Base-by-base conservation (phyloP, 2,888 invertebrate species). In the Hypselothyrea guttata region DNA sequence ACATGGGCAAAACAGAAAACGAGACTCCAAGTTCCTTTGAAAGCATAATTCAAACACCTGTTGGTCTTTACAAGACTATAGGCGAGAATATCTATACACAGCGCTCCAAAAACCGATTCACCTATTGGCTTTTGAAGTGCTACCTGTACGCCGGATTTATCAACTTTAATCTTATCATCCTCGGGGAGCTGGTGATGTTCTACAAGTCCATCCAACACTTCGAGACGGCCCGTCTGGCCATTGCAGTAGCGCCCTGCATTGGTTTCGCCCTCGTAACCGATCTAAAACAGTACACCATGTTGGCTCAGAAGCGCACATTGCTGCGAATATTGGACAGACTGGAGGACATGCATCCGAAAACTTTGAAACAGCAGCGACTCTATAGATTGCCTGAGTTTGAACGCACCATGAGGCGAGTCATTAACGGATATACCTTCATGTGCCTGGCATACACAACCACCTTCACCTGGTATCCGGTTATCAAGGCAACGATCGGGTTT, bases 161-260 rank as follows among this genome's bases (percentile, higher is more conserved):
- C 0, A 88, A 88, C 48, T 86, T 88, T 34, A 84, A 86, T 51
- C 2, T 79, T 2, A 44, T 81, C 4, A 75, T 83, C n/a, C 27
- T 74, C 2, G 84, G 86, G 1, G 87, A 89, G 49, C 27, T 84
- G 4, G 48, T 87, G 0, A 84, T 75, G 38, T 82, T 89, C 28
- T 58, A 73, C 37, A 69, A 75, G 0, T 74, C 86, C 0, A 22
- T 89, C 2, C 81, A 75, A 55, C 59, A 75, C 22, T 75, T 62
- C 18, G 79, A 72, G 9, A 79, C 85, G 2, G 57, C 88, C 16
- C 72, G 79, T 7, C 49, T 81, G 66, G 83, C 86, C 12, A 86
- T 88, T 28, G 88, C 87, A 0, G 77, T 88, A 7, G 88, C 87
- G 1, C 87, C 89, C 0, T 88, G 85, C 42, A 75, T 89, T 53